These are phyloP conservation scores for Apis cerana DNA, from an alignment of 1,140 invertebrate genomes.

Conservation along the genomic window DNA sequence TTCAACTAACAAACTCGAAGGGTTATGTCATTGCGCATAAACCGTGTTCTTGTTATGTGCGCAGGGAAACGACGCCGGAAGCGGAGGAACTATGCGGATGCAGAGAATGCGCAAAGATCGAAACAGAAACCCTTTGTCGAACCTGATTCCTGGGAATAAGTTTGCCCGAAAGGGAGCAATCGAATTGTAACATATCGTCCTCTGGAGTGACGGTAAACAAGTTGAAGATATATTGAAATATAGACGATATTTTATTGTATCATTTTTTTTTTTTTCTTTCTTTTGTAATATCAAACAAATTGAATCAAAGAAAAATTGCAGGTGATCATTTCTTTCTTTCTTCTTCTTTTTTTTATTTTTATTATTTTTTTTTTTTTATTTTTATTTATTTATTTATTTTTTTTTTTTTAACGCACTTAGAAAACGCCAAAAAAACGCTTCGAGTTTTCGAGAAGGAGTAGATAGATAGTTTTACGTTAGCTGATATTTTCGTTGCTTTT, in stretches of 20 bases:
- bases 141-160: constrained; percentile 30
- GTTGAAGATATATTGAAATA: not conserved
- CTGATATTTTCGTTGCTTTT: no score
- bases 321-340: no score
- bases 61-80: constrained; percentile 76
- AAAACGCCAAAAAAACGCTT: no score
- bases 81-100: constrained; percentile 56
- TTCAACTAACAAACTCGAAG: constrained; percentile 21
- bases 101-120: not conserved
- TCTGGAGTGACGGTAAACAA: not conserved
- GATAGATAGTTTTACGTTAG: no score
- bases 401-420: no score
- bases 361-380: no score
- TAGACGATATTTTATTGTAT: constrained; percentile 12
- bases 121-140: constrained; percentile 67
- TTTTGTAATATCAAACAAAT: not conserved
- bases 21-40: constrained; percentile 47
- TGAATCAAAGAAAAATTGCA: not conserved
- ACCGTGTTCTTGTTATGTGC: constrained; percentile 66
- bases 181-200: not conserved
- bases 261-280: constrained; percentile 6
- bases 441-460: no score
- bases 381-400: no score
- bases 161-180: no score
- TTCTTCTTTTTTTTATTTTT: no score